Base-by-base conservation (phyloP, 2,797 vertebrate genomes). In the Taenioides sp. region DNA sequence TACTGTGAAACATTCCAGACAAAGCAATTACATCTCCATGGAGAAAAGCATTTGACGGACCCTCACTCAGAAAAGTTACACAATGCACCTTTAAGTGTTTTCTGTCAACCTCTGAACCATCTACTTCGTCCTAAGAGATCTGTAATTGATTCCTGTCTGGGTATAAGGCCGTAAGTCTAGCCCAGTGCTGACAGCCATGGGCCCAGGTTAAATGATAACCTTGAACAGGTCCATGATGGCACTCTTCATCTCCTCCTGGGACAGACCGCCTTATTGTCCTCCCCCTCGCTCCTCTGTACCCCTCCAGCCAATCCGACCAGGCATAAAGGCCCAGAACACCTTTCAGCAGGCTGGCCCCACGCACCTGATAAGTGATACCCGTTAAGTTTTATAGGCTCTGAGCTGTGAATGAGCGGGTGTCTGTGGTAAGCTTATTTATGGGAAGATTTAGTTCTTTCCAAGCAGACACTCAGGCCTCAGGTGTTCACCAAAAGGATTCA, bases 311-410 rank as follows among this genome's bases (percentile, higher is more conserved):
- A 92, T 90, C 87, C 60, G 81, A 93, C 89, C 87, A 59, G 86
- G 87, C 86, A 94, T 91, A 89, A 93, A 93, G 91, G 91, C 79
- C 82, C 80, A 27, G 86, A 82, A 80, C 88, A 84, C 89, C 90
- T 95, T 92, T 94, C 94, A 93, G 89, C 84, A 90, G 91, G 91
- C 90, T 84, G 81, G 84, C 91, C 89, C 86, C 83, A 88, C 90
- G 85, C 86, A 91, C 87, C 90, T 93, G 94, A 94, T 93, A 95
- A 94, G 91, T 95, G 93, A 95, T 94, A 95, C 92, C 92, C 88
- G 88, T 94, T 92, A 91, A 90, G 83, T 94, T 94, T 94, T 94
- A 95, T 93, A 91, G 91, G 73, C 83, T 88, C 82, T 85, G 84
- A 86, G 86, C 87, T 92, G 88, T 92, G 89, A 93, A 94, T 89